Evolutionary conservation across 2,113 vertebrate genomes (phyloP), one percentile per base, ranked within the genome.

Genomic region (Athene noctua): DNA sequence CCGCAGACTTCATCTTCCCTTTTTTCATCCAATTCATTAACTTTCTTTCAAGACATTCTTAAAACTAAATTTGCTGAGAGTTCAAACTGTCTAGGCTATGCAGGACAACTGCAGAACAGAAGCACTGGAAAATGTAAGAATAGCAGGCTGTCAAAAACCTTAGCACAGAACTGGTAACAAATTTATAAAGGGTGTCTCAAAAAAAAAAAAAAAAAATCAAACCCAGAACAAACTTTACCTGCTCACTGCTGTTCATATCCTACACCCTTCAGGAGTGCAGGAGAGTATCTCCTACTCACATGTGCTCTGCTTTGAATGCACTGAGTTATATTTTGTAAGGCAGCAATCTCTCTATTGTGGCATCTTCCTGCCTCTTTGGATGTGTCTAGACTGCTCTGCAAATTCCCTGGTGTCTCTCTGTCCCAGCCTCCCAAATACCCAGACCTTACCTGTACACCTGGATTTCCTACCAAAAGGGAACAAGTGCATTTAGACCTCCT

Each of bases 341-440:
- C 46, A 73, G 40, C 5, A 52, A 20, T 40, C 32, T 68, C 54
- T 54, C 49, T 51, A 14, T 15, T 38, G 15, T 5, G 49, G 36
- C 40, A 82, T n/a, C 22, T 75, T 81, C 40, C 23, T 51, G 32
- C 25, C 75, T 74, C 44, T 68, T 40, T 59, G 61, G 67, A 25
- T 47, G 21, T 11, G 47, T n/a, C 20, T 12, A 36, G 27, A 59
- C 36, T 55, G 52, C 30, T 81, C 42, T 73, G 66, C 44, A 55
- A 84, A 23, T 27, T 63, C 52, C 52, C n/a, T 2, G 1, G 47
- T 25, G 16, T 52, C 65, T 36, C 68, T 36, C 0, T 0, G 36
- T 49, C 13, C 34, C 15, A 40, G n/a, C 4, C 30, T 71, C 22
- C 49, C 30, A 38, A 74, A 59, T 5, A 80, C 20, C 9, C 52